Conservation (phyloP, 2,797 vertebrate genomes). For the Lepilemur septentrionalis region DNA sequence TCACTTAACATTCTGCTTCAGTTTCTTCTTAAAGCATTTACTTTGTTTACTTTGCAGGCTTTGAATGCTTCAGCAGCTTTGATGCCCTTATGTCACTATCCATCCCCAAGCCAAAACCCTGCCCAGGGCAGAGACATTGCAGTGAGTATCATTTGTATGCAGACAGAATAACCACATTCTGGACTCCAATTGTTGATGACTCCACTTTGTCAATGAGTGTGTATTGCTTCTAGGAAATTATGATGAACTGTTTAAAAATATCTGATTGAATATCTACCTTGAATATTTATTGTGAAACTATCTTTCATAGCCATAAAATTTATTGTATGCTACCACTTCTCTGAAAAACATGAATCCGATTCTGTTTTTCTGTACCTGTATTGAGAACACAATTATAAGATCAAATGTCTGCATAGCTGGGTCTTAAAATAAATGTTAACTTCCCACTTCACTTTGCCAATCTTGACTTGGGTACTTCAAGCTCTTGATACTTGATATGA, state of each 20-base stretch:
- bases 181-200: background rate
- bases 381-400: background rate
- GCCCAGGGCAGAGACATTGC: background rate
- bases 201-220: background rate
- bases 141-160: constrained; percentile 12
- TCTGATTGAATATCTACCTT: background rate
- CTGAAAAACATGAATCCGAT: background rate
- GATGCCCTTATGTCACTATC: constrained; percentile 34
- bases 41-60: constrained; percentile 49
- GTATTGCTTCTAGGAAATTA: background rate
- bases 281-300: background rate
- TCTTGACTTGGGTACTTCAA: background rate
- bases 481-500: background rate
- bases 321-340: background rate
- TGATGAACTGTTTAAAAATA: constrained; percentile 21
- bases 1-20: constrained; percentile 48
- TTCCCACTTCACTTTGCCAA: constrained; percentile 1
- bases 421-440: constrained; percentile 16
- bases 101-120: background rate
- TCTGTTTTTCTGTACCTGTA: background rate
- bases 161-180: background rate
- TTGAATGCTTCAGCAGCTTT: constrained; percentile 42
- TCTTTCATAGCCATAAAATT: background rate
- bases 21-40: constrained; percentile 33
- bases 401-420: background rate